These are phyloP conservation scores for Acanthosepion esculentum DNA, from an alignment of 2,888 invertebrate genomes.

Conservation along the genomic window DNA sequence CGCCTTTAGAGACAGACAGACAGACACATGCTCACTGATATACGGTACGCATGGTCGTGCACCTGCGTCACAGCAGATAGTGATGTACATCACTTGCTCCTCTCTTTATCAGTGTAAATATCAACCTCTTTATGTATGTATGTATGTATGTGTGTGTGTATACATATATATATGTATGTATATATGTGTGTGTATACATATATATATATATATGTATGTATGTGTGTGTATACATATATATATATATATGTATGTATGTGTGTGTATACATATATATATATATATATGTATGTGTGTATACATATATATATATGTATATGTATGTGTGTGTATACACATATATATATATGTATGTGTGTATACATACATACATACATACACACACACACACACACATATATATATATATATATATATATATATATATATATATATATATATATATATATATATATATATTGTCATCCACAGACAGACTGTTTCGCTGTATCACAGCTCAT, in stretches of 20 bases:
- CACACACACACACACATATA: no score
- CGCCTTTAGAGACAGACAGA: background rate
- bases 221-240: rapidly evolving
- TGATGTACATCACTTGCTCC: background rate
- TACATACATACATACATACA: background rate
- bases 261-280: no score
- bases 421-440: no score
- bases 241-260: no score
- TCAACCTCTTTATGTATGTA: no score
- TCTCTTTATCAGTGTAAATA: background rate
- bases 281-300: background rate
- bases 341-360: background rate
- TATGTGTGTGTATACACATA: background rate
- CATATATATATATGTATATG: no score
- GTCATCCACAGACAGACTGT: no score
- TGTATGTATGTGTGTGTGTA: background rate
- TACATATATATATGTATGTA: background rate
- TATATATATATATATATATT: no score
- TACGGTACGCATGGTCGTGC: background rate
- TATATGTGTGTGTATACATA: background rate
- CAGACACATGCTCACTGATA: background rate
- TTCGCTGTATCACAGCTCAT: no score
- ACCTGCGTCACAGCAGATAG: background rate
- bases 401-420: no score
- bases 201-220: no score